phyloP scores from a whole-genome alignment of 1,140 invertebrate genomes.

The Pectinophora gossypiella region DNA sequence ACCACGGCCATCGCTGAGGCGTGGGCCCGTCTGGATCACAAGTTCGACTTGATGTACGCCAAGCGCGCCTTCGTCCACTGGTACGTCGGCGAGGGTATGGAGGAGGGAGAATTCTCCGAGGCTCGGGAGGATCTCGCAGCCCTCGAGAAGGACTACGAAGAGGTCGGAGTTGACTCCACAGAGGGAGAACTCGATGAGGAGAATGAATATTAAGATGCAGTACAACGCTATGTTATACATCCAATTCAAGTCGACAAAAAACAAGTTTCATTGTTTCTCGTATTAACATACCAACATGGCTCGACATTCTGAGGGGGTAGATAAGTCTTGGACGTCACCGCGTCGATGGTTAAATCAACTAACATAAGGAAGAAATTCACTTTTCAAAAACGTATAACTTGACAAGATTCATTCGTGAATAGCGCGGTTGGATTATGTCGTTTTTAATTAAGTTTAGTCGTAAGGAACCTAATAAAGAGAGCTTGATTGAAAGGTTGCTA shows the following conservation, averaged over 20 bases:
- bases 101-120: conserved; percentile 89
- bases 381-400: no score
- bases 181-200: conserved; percentile 78
- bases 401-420: no score
- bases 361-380: no score
- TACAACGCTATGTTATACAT: no score
- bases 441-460: no score
- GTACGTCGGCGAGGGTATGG: conserved; percentile 88
- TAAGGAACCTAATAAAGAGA: background rate
- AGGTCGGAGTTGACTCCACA: conserved; percentile 79
- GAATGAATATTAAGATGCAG: conserved; percentile 65
- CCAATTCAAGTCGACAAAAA: no score
- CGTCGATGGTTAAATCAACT: no score
- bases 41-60: conserved; percentile 90
- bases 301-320: no score
- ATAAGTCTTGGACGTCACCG: no score
- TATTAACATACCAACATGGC: no score
- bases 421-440: no score
- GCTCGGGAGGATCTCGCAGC: conserved; percentile 90
- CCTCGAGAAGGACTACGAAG: conserved; percentile 84
- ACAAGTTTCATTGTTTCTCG: no score
- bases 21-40: conserved; percentile 87
- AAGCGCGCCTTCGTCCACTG: conserved; percentile 86
- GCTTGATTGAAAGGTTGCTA: conserved; percentile 6
- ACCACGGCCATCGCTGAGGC: conserved; percentile 83